Percentiles rank a stretch among this genome's conserved stretches.
phyloP scores from a whole-genome alignment of 2,797 vertebrate species.

The Macropodus opercularis region DNA sequence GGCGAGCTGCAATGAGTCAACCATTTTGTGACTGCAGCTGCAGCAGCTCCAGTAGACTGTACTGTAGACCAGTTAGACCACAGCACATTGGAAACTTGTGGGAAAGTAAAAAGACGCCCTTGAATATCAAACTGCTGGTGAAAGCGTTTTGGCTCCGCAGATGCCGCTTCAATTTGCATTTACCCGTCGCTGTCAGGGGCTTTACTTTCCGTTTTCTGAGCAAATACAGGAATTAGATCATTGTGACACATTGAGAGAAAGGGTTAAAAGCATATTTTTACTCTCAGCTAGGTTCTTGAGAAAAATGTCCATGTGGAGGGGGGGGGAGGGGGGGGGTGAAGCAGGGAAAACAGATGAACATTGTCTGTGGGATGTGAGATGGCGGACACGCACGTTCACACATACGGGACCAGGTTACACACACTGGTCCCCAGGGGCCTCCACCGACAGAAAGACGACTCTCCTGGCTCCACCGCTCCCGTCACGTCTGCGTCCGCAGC shows the following conservation, averaged over 20 bases:
- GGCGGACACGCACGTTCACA: conserved; percentile 40
- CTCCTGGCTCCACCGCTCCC: too few species aligned
- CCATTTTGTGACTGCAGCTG: conserved; percentile 83
- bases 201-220: conserved; percentile 51
- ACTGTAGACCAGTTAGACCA: conserved; percentile 32
- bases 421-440: conserved; percentile 59
- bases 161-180: conserved; percentile 39
- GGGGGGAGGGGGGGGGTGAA: background rate
- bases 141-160: conserved; percentile 47
- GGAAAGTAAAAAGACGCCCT: conserved; percentile 27
- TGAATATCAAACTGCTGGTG: conserved; percentile 28
- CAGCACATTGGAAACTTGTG: conserved; percentile 29
- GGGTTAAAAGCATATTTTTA: conserved; percentile 46
- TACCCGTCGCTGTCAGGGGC: conserved; percentile 48
- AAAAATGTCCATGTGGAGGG: background rate
- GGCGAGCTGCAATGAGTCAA: conserved; percentile 64
- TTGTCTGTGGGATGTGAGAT: conserved; percentile 59
- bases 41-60: conserved; percentile 45
- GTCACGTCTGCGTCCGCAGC: conserved; percentile 26
- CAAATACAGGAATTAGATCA: conserved; percentile 51
- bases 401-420: conserved; percentile 61
- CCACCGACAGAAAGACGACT: conserved; percentile 57
- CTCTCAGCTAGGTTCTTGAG: conserved; percentile 11
- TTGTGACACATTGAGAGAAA: conserved; percentile 43
- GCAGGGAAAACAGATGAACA: conserved; percentile 56